Percentiles rank a stretch among this genome's conserved stretches.
These are phyloP conservation scores for Carcinoscorpius rotundicauda DNA, from an alignment of 1,140 invertebrate genomes.

Conservation along the genomic window DNA sequence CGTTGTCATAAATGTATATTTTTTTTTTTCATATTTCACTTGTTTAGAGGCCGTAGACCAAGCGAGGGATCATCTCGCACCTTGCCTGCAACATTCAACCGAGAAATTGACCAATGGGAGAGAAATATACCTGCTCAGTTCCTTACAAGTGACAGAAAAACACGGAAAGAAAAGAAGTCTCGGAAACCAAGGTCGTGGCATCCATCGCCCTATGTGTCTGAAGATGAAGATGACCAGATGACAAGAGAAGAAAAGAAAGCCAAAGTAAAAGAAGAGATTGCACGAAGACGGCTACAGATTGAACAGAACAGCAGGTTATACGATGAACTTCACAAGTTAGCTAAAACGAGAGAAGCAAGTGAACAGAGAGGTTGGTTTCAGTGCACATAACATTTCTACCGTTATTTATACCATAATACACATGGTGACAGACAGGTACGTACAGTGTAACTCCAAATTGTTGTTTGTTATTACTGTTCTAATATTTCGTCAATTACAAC, in stretches of 20 bases:
- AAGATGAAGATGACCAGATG: conserved; percentile 39
- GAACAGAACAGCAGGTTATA: conserved; percentile 45
- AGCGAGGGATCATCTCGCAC: background rate
- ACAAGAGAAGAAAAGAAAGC: conserved; percentile 46
- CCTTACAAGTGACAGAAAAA: background rate
- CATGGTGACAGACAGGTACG: no score
- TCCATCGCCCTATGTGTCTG: conserved; percentile 43
- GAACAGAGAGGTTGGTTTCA: no score
- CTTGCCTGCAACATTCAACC: background rate
- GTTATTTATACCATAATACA: no score
- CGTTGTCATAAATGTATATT: background rate
- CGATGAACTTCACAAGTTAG: conserved; percentile 41
- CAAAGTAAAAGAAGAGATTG: conserved; percentile 50
- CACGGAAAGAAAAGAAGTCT: conserved; percentile 24
- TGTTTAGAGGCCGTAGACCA: background rate
- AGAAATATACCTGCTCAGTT: background rate
- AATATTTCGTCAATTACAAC: no score
- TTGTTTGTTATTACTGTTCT: no score
- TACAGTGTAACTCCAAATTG: no score
- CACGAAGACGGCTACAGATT: conserved; percentile 45
- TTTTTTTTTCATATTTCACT: background rate
- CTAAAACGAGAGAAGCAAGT: conserved; percentile 25
- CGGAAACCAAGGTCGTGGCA: conserved; percentile 45
- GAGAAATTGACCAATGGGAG: background rate
- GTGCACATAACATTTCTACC: no score